Conservation (phyloP, 2,113 vertebrate species). For the Spea bombifrons region DNA sequence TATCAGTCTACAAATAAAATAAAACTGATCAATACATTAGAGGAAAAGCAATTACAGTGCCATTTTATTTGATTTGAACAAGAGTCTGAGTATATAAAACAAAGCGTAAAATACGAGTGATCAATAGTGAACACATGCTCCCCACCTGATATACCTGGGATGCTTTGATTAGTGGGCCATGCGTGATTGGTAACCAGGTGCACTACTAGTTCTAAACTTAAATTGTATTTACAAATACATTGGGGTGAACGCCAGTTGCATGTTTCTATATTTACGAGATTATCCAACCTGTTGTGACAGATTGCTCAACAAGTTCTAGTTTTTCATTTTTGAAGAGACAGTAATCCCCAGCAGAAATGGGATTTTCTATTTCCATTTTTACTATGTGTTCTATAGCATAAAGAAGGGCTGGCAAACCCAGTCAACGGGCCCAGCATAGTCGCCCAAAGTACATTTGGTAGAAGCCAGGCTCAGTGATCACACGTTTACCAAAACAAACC, state of each 20-base stretch:
- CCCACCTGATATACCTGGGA: constrained; percentile 9
- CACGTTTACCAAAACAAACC: no score
- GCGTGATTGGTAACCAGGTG: constrained; percentile 21
- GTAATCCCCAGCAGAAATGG: not conserved
- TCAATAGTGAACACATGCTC: constrained; percentile 46
- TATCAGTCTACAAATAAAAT: constrained; percentile 25
- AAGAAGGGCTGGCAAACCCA: no score
- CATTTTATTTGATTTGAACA: constrained; percentile 38
- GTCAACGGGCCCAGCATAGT: no score
- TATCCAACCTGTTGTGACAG: constrained; percentile 1
- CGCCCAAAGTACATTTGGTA: no score
- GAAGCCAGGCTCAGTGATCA: no score
- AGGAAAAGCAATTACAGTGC: constrained; percentile 32
- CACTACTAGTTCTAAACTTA: constrained; percentile 5
- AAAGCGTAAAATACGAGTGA: constrained; percentile 19
- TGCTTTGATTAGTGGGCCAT: constrained; percentile 4
- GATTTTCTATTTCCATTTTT: not conserved
- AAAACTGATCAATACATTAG: constrained; percentile 37
- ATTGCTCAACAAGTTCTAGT: not conserved
- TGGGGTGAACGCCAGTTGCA: constrained; percentile 20
- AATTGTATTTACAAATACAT: constrained; percentile 37
- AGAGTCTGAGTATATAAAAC: constrained; percentile 35
- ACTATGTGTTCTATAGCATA: no score
- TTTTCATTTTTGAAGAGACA: not conserved
- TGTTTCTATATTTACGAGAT: not conserved